Percentiles rank a stretch among this genome's conserved stretches.
These are phyloP conservation scores for Odiellus spinosus DNA, from an alignment of 2,888 invertebrate species.

Conservation along the genomic window DNA sequence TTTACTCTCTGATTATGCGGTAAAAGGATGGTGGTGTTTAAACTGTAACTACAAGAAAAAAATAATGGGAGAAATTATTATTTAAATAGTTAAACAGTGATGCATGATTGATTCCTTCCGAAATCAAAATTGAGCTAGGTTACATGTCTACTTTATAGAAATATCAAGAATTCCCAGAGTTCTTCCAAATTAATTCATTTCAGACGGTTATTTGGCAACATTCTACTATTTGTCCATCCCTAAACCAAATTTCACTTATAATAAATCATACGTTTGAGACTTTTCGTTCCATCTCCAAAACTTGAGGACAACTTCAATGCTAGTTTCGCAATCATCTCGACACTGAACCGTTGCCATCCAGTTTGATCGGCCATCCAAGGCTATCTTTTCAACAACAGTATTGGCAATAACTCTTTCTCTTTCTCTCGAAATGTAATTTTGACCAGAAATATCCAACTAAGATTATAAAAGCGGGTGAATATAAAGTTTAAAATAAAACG, in stretches of 20 bases:
- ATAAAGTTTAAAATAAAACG: too few relatives aligned
- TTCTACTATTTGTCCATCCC: too few relatives aligned
- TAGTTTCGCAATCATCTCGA: conserved; percentile 39
- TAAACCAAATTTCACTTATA: too few relatives aligned
- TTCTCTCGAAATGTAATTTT: conserved; percentile 51
- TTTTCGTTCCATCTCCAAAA: conserved; percentile 50
- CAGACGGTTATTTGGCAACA: too few relatives aligned
- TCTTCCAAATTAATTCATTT: conserved; percentile 4
- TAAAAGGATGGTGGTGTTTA: conserved; percentile 55
- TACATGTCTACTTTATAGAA: conserved; percentile 1
- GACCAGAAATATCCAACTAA: conserved; percentile 45
- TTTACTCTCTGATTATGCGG: conserved; percentile 48
- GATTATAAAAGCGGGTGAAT: neutral
- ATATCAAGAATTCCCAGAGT: conserved; percentile 6
- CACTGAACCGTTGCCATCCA: conserved; percentile 52
- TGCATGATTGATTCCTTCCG: neutral
- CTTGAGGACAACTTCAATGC: conserved; percentile 49
- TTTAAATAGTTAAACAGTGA: too few relatives aligned
- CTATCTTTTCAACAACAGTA: conserved; percentile 45
- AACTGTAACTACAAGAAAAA: conserved; percentile 39
- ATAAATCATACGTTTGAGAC: conserved; percentile 40
- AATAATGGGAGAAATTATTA: too few relatives aligned
- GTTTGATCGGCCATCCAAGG: conserved; percentile 44
- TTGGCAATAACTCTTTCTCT: conserved; percentile 42
- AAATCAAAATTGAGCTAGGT: neutral